Evolutionary conservation across 2,888 invertebrate genomes (phyloP), one percentile per base, ranked within the genome.

Genomic region (Clivina fossor): DNA sequence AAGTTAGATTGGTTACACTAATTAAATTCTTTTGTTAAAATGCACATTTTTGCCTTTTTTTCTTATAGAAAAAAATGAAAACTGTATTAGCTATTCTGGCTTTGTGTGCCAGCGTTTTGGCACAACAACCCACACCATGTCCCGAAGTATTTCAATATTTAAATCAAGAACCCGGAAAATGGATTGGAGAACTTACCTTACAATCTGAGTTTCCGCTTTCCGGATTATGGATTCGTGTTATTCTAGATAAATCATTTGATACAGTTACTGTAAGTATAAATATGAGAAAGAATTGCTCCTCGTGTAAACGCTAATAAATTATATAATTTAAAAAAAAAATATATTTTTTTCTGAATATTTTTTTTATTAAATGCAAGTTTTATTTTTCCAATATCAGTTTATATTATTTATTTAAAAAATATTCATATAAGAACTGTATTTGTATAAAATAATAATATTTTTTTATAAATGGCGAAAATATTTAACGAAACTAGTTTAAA

Each of bases 221-320:
- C 53, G 83, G 84, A 0, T 69, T 84, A 2, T 81, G 81, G 78
- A 67, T 85, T 5, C 79, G 79, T 48, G 71, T 84, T 0, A 76
- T 76, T 18, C 66, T 84, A 43, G 83, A 84, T 61, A 69, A 74
- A 50, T 79, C 78, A 57, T 81, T 81, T 13, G 78, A 80, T 63
- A 74, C 81, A 37, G 69, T 85, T 40, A 81, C 81, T 66, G 84
- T 84, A 66, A 78, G 78, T 66, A 16, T 33, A n/a, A n/a, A n/a
- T n/a, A n/a, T n/a, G n/a, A n/a, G n/a, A n/a, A n/a, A n/a, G n/a
- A n/a, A n/a, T n/a, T n/a, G n/a, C n/a, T n/a, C n/a, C n/a, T n/a
- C n/a, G n/a, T n/a, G n/a, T n/a, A n/a, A n/a, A n/a, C n/a, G n/a
- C n/a, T n/a, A n/a, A n/a, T n/a, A n/a, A n/a, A n/a, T n/a, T n/a